Base-by-base conservation (phyloP, 2,797 vertebrate genomes). In the Eulemur mongoz region DNA sequence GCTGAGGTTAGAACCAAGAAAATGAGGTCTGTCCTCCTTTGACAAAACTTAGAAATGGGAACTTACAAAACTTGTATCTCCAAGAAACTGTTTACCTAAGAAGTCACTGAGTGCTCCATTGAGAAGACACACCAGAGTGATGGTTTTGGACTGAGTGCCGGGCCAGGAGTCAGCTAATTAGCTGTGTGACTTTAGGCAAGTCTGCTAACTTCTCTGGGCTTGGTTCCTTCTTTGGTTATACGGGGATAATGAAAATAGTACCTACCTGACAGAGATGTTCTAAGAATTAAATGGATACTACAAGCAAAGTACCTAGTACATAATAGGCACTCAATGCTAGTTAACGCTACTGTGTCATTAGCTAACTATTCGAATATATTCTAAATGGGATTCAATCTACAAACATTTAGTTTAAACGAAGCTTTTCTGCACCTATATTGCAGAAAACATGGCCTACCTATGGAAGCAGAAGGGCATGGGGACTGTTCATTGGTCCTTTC, bases 381-480 rank as follows among this genome's bases (percentile, higher is more conserved):
- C 83, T 81, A 93, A 96, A 38, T 50, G 40, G 73, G 45, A 89
- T 88, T 90, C 65, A 35, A 27, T 73, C 61, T 89, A 67, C 25
- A 84, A 96, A 69, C 63, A 84, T 35, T 93, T 69, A 22, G 40
- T 84, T 93, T 52, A 57, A 65, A 75, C 38, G 79, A 35, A 95
- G 48, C 11, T 90, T 94, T 91, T 80, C 38, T 61, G 18, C 43
- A 67, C 61, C 59, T 90, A 79, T 79, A 67, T 35, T 83, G 32
- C 43, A 76, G 92, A 72, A 89, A 82, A 22, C 1, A 30, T n/a
- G 6, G 61, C n/a, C 75, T 65, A n/a, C 50, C 27, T 17, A 8
- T 48, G 59, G 50, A 87, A 91, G 81, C 7, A 2, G 52, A 82
- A 89, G 50, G 14, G 30, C 9, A 2, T 0, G 27, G 22, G 38